Percentiles rank a stretch among this genome's conserved stretches.
Conservation (phyloP, 2,113 vertebrate species). For the Bettongia penicillata region DNA sequence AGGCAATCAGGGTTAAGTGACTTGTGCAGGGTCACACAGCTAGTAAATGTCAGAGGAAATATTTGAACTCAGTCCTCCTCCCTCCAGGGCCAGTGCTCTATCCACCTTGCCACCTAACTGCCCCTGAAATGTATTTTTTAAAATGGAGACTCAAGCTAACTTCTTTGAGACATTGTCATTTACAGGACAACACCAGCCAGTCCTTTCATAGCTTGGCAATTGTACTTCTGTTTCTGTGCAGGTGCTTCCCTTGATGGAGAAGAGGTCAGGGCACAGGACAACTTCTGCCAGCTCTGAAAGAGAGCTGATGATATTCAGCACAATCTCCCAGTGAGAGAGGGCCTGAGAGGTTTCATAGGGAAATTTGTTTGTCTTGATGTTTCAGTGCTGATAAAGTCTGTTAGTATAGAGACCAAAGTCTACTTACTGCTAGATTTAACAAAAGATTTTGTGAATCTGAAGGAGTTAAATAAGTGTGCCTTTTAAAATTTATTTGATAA, state of each 20-base stretch:
- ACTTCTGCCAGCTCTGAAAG: neutral
- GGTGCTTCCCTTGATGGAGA: neutral
- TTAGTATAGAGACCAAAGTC: constrained; percentile 40
- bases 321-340: neutral
- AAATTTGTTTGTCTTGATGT: constrained; percentile 40
- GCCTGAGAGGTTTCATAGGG: constrained; percentile 7
- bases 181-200: neutral
- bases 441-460: neutral
- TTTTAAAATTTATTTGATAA: neutral
- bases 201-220: neutral
- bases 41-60: no score
- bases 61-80: no score
- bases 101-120: no score
- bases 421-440: neutral
- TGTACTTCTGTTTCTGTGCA: neutral
- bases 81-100: no score
- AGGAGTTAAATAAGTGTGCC: neutral
- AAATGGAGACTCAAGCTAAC: neutral
- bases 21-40: no score
- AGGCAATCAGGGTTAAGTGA: no score
- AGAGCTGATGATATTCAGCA: neutral
- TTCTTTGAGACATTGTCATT: neutral
- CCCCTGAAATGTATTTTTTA: neutral
- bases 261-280: neutral
- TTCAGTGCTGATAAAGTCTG: constrained; percentile 59